Conservation (phyloP, 2,113 vertebrate species). For the Oncorhynchus kisutch region DNA sequence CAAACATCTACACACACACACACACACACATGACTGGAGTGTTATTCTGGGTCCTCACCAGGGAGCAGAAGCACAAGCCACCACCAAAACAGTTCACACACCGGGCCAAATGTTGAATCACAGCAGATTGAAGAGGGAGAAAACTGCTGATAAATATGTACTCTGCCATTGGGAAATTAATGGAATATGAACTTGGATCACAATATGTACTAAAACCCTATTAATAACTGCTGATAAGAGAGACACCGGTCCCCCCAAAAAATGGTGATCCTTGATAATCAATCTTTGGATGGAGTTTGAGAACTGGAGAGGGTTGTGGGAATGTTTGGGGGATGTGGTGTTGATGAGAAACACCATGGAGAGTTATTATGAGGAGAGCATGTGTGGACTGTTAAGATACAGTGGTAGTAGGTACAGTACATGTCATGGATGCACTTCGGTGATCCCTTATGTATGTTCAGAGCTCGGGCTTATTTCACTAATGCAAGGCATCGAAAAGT, state of each 20-base stretch:
- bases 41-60: neutral
- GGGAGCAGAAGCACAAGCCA: slow-evolving; percentile 1
- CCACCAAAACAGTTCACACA: slow-evolving; percentile 3
- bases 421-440: neutral
- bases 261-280: slow-evolving; percentile 37
- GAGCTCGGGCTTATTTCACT: neutral
- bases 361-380: neutral
- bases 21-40: neutral
- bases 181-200: slow-evolving; percentile 40
- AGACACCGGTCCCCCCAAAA: slow-evolving; percentile 48
- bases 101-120: slow-evolving; percentile 49
- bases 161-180: slow-evolving; percentile 36
- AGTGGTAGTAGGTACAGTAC: neutral
- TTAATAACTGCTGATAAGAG: slow-evolving; percentile 48
- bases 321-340: neutral
- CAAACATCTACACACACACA: neutral
- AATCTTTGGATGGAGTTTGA: slow-evolving; percentile 27
- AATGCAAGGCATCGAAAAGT: neutral
- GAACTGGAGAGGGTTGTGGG: neutral
- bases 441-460: neutral
- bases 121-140: slow-evolving; percentile 34
- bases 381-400: neutral
- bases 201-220: slow-evolving; percentile 48
- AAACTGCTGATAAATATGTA: slow-evolving; percentile 37
- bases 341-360: neutral